Evolutionary conservation across 2,113 vertebrate genomes (phyloP).

Genomic region (Urocitellus parryii): DNA sequence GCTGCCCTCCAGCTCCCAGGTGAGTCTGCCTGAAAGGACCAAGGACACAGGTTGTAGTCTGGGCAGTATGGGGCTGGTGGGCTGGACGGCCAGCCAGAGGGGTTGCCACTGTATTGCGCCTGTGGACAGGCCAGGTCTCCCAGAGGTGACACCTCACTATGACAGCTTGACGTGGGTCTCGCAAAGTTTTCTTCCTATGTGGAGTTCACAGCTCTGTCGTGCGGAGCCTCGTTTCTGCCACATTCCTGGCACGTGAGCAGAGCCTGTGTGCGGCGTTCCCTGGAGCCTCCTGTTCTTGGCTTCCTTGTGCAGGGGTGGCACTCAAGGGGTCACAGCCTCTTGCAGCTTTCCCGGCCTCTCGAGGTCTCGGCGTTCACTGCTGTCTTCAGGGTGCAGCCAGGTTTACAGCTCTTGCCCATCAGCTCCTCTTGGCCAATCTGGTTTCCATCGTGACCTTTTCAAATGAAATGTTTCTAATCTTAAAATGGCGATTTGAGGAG

Average conservation of each 20-base stretch:
- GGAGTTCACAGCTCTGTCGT: neutral
- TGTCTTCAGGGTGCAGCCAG: neutral
- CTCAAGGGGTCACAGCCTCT: neutral
- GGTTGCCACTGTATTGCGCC: neutral
- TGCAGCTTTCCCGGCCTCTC: neutral
- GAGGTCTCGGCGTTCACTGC: neutral
- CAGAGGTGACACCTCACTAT: no score
- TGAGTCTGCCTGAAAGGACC: slow-evolving; percentile 22
- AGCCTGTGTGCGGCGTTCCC: neutral
- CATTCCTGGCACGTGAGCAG: neutral
- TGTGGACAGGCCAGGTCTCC: neutral
- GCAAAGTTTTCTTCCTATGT: no score
- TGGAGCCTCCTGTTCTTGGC: neutral
- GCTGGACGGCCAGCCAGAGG: fast-evolving
- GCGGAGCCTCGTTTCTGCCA: neutral
- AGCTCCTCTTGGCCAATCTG: neutral
- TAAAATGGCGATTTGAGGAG: neutral
- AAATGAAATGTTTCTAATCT: slow-evolving; percentile 18
- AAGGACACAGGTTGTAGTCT: neutral
- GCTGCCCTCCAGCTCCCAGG: slow-evolving; percentile 84
- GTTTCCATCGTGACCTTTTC: neutral
- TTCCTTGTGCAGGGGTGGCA: neutral
- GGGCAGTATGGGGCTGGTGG: fast-evolving
- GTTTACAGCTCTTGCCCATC: neutral
- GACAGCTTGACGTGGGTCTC: no score